Percentiles rank a stretch among this genome's conserved stretches.
These are phyloP conservation scores for Zoroaster sp. DNA, from an alignment of 53 echinoderm and acorn worm species.

Conservation along the genomic window DNA sequence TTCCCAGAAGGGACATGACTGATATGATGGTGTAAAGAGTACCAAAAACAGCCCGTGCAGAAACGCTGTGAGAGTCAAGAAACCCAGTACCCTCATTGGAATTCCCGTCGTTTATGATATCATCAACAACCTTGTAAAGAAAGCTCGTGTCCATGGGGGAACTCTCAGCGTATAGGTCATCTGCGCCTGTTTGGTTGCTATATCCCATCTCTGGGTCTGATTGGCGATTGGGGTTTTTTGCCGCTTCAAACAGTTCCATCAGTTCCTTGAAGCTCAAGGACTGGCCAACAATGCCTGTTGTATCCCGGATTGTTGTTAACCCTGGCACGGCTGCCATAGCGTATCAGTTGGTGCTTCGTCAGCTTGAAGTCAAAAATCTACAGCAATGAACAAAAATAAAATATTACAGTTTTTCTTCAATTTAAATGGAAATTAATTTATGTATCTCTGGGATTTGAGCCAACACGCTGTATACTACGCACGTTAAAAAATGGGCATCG, in stretches of 20 bases:
- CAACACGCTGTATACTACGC: too few species aligned
- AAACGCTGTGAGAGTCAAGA: constrained; percentile 48
- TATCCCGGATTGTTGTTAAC: constrained; percentile 21
- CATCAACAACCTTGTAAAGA: neutral
- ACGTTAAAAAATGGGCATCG: too few species aligned
- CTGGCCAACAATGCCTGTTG: neutral
- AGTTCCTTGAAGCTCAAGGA: neutral
- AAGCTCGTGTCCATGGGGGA: neutral
- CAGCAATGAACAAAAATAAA: neutral
- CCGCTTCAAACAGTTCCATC: neutral
- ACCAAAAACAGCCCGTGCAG: constrained; percentile 66
- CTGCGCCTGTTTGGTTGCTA: constrained; percentile 13
- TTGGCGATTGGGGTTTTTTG: neutral
- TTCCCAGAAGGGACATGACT: constrained; percentile 78
- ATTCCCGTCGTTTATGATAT: neutral
- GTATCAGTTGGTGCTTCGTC: too few species aligned
- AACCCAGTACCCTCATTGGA: neutral
- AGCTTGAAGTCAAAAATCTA: neutral
- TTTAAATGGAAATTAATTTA: too few species aligned
- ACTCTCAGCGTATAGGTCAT: constrained; percentile 30
- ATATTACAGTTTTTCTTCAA: too few species aligned
- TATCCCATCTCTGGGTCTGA: neutral
- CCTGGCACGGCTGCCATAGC: neutral
- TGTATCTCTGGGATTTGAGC: too few species aligned
- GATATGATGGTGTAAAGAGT: constrained; percentile 71